Base-by-base conservation (phyloP, 1,140 invertebrate species). In the Adoxophyes honmai region DNA sequence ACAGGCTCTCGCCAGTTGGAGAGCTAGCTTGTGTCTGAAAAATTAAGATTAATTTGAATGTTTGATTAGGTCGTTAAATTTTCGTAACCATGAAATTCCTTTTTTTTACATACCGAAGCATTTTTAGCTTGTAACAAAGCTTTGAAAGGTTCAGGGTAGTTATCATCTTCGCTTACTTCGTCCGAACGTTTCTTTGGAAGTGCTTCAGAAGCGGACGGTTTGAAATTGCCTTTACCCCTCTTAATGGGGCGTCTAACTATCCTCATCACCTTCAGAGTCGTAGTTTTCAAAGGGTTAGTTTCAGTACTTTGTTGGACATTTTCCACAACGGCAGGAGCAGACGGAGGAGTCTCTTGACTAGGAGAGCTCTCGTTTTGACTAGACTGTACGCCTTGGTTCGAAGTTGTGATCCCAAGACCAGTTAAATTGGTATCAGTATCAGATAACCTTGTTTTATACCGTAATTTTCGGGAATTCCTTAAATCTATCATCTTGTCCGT, bases 11-110 rank as follows among this genome's bases (percentile, higher is more conserved):
- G 60, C 70, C 73, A 55, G 63, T 52, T 63, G 78, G 77, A 88
- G 86, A 86, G 82, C 74, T 78, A 62, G 73, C 57, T 73, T 78
- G 75, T 81, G 82, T 85, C 83, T 88, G 83, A 83, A 88, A 88
- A 74, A 60, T 15, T 54, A 54, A 36, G 35, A 38, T 54, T n/a
- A n/a, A n/a, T 21, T 37, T 37, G 34, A 35, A 36, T 54, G n/a
- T 21, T 38, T n/a, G 7, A 54, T 15, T 15, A 18, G 18, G 13
- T 42, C 4, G 8, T 10, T 33, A 54, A 35, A 15, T 10, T 38
- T 38, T 38, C 4, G 10, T 15, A 5, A 18, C 8, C 9, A 9
- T 37, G 9, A 13, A n/a, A 13, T 28, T 28, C 21, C 2, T 15
- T 33, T 39, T 18, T 1, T 39, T 34, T 36, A 79, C 86, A 79